Percentiles rank a stretch among this genome's conserved stretches.
These are phyloP conservation scores for Tragelaphus scriptus DNA, from an alignment of 2,113 vertebrate genomes.

Conservation along the genomic window DNA sequence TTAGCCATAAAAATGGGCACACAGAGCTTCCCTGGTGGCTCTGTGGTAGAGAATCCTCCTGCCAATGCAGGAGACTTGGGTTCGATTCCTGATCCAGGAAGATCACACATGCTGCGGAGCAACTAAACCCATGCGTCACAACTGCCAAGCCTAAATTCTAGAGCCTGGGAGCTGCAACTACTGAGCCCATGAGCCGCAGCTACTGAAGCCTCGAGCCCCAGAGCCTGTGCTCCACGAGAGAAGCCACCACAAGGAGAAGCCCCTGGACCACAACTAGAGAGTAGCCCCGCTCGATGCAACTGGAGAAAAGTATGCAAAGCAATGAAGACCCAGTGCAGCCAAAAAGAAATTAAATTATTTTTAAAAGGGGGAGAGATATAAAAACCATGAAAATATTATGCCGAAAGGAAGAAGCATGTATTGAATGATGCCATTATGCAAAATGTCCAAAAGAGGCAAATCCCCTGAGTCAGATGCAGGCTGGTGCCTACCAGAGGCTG, in stretches of 20 bases:
- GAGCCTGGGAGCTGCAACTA: background rate
- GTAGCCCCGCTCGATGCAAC: background rate
- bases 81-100: background rate
- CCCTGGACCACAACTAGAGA: background rate
- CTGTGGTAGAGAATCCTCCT: background rate
- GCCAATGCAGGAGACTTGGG: background rate
- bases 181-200: background rate
- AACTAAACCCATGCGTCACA: background rate
- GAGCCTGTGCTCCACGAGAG: background rate
- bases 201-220: background rate
- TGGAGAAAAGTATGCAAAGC: background rate
- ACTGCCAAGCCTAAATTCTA: background rate
- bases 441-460: background rate
- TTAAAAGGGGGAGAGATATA: background rate
- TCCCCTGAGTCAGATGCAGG: background rate
- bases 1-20: background rate
- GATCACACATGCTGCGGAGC: background rate
- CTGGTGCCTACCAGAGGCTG: background rate
- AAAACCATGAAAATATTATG: too few species aligned
- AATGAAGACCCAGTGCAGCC: background rate
- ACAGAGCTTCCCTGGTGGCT: background rate
- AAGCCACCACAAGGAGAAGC: background rate
- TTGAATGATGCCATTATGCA: background rate
- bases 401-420: background rate
- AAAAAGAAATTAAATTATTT: background rate